Evolutionary conservation across 2,113 vertebrate genomes (phyloP).

Genomic region (Lepidothrix coronata): DNA sequence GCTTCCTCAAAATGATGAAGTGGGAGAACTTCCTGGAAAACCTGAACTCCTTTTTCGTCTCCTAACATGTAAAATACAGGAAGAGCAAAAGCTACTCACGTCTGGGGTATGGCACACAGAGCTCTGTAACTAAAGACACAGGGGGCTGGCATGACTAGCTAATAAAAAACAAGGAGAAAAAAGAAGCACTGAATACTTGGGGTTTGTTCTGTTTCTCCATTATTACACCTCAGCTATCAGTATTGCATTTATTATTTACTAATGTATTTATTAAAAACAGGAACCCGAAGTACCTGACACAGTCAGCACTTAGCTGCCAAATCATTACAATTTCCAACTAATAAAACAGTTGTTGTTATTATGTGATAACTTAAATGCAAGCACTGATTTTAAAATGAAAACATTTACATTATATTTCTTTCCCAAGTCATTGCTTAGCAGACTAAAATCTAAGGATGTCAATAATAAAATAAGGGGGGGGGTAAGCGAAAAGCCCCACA

Average conservation of each 20-base stretch:
- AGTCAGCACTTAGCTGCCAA: neutral
- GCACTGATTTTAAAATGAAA: neutral
- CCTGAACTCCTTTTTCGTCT: neutral
- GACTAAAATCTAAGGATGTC: neutral
- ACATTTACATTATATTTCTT: neutral
- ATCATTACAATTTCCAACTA: neutral
- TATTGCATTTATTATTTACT: neutral
- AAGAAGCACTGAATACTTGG: neutral
- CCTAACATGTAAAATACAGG: fast-evolving
- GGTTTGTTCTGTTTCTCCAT: neutral
- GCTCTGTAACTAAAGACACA: neutral
- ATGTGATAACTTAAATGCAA: neutral
- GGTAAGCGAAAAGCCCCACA: neutral
- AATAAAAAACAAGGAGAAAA: neutral
- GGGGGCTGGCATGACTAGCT: neutral
- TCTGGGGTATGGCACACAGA: fast-evolving
- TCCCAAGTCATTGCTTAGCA: neutral
- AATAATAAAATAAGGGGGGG: neutral
- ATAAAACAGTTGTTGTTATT: neutral
- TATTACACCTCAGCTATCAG: neutral
- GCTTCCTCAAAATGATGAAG: neutral
- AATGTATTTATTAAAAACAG: neutral
- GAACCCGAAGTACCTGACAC: neutral
- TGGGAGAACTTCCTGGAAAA: neutral
- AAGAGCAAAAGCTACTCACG: neutral